phyloP scores from a whole-genome alignment of 2,797 vertebrate genomes.

The Ciconia nigra region DNA sequence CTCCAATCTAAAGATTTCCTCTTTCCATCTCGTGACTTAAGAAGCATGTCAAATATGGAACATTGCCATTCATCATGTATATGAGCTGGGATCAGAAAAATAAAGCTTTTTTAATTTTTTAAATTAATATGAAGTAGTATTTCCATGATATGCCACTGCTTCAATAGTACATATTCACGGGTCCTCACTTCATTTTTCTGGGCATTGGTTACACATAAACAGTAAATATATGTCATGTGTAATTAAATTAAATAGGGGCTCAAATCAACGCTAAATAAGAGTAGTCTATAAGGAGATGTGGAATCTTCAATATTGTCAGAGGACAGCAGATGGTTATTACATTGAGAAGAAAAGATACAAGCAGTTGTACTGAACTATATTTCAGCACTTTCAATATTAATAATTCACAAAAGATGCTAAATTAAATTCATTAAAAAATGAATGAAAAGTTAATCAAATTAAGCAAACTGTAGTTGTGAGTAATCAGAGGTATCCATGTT shows the following conservation, averaged over 20 bases:
- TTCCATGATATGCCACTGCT: constrained; percentile 11
- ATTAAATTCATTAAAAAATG: not conserved
- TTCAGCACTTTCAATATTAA: not conserved
- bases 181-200: not conserved
- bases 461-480: not conserved
- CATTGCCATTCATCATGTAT: not conserved
- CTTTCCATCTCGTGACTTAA: not conserved
- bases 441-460: constrained; percentile 16
- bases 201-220: not conserved
- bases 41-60: not conserved
- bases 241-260: constrained; percentile 16
- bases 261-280: constrained; percentile 34
- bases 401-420: constrained; percentile 1
- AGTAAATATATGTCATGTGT: not conserved
- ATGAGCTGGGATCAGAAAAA: not conserved
- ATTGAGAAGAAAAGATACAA: constrained; percentile 3
- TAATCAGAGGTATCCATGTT: constrained; percentile 48
- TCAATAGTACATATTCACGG: not conserved
- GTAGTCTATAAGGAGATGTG: not conserved
- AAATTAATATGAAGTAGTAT: not conserved
- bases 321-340: not conserved
- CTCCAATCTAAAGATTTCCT: constrained; percentile 20
- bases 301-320: constrained; percentile 26
- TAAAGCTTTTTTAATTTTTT: not conserved
- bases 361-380: not conserved